Base-by-base conservation (phyloP, 2,797 vertebrate genomes). In the Knipowitschia caucasica region DNA sequence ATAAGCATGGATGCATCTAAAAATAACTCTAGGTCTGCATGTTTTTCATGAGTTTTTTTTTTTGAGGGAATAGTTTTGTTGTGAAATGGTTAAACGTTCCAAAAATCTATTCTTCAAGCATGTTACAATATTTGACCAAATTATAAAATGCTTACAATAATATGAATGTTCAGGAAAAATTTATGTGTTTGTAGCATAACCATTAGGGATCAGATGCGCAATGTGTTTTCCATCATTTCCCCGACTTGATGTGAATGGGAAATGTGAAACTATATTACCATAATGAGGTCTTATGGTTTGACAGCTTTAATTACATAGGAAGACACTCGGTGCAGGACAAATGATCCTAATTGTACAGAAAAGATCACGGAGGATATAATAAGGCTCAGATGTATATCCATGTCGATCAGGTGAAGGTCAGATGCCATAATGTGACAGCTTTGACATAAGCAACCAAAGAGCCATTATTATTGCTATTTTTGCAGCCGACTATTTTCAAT, bases 151-250 rank as follows among this genome's bases (percentile, higher is more conserved):
- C 12, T n/a, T 34, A n/a, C n/a, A 14, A 1, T 4, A 12, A n/a
- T 6, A 80, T 81, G 59, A 82, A 82, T 80, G 84, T 83, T 71
- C 70, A 79, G 59, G 49, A 56, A 62, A 63, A 2, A n/a, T 18
- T 56, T 49, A 50, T 56, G 50, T 58, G 61, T 54, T 75, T 81
- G 70, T 77, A 81, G n/a, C n/a, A n/a, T n/a, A n/a, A n/a, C n/a
- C n/a, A n/a, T n/a, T 67, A 60, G 59, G 68, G 64, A 65, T 47
- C 53, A 35, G 34, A 26, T 50, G 56, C 52, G 71, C 60, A 60
- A 69, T 71, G 56, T 43, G 49, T 64, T 64, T 42, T 62, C 42
- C 55, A 50, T 75, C 67, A 77, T 75, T 67, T 69, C 33, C 44
- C 63, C 17, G 60, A 58, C 75, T 14, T 30, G 46, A 47, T 50